Evolutionary conservation across 2,888 invertebrate species (phyloP).

Genomic region (Cerceris rybyensis): DNA sequence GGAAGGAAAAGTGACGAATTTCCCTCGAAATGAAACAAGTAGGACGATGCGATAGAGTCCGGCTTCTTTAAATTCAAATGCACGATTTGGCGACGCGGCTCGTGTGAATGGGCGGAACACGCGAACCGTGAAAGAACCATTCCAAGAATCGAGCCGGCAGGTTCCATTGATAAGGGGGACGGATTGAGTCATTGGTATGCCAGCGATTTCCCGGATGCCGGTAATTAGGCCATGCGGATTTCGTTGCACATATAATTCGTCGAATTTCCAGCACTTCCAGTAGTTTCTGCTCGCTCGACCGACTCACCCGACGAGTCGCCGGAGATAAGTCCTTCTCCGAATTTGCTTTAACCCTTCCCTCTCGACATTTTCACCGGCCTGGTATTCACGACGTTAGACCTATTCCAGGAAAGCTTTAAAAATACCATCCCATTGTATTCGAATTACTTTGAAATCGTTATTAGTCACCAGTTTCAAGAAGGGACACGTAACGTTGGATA

Average conservation of each 20-base stretch:
- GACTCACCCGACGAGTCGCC: not conserved
- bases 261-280: conserved; percentile 9
- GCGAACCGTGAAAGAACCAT: conserved; percentile 55
- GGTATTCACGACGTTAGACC: no score
- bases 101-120: conserved; percentile 57
- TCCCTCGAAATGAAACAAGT: not conserved
- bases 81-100: conserved; percentile 39
- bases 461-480: no score
- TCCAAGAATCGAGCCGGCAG: conserved; percentile 46
- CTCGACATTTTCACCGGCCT: no score
- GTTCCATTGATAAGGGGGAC: conserved; percentile 56
- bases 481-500: no score
- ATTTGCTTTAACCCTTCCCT: not conserved
- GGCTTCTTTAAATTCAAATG: conserved; percentile 24
- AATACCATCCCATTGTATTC: no score
- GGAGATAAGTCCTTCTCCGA: not conserved
- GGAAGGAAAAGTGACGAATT: not conserved
- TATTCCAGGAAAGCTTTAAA: no score
- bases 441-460: no score
- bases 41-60: conserved; percentile 2
- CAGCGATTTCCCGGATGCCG: conserved; percentile 47
- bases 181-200: conserved; percentile 43
- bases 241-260: conserved; percentile 29
- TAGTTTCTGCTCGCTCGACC: conserved; percentile 17
- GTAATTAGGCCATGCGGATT: conserved; percentile 55